Evolutionary conservation across 2,888 invertebrate genomes (phyloP).

Genomic region (Opisthograptis luteolata): DNA sequence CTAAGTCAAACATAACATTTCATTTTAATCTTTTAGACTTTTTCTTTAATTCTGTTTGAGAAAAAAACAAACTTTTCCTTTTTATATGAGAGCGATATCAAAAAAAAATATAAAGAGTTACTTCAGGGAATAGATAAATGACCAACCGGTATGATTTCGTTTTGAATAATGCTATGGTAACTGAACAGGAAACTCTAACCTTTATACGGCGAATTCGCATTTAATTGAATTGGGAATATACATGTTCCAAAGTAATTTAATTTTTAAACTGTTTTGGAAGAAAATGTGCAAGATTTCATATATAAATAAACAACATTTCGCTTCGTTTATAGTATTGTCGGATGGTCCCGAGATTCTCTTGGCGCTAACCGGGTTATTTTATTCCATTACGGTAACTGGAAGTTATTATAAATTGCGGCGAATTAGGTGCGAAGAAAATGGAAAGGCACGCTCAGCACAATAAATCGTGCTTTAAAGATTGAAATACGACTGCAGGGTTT

Average conservation of each 20-base stretch:
- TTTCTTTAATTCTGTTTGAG: too few relatives aligned
- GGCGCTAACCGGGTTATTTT: conserved; percentile 30
- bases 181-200: conserved; percentile 33
- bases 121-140: conserved; percentile 31
- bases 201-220: conserved; percentile 32
- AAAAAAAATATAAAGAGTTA: conserved; percentile 12
- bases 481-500: conserved; percentile 22
- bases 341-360: conserved; percentile 3
- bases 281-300: conserved; percentile 1
- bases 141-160: conserved; percentile 24
- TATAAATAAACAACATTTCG: conserved; percentile 6
- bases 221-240: conserved; percentile 34
- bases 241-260: conserved; percentile 19
- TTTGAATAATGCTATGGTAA: conserved; percentile 34
- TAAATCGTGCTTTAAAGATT: conserved; percentile 33
- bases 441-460: conserved; percentile 30
- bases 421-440: conserved; percentile 35
- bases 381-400: conserved; percentile 28
- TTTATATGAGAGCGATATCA: neutral
- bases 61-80: neutral
- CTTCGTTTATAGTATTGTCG: conserved; percentile 1
- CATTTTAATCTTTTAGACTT: too few relatives aligned
- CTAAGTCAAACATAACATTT: too few relatives aligned
- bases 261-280: conserved; percentile 12
- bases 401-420: conserved; percentile 33